These are phyloP conservation scores for Periophthalmus modestus DNA, from an alignment of 2,113 vertebrate genomes.

Conservation along the genomic window DNA sequence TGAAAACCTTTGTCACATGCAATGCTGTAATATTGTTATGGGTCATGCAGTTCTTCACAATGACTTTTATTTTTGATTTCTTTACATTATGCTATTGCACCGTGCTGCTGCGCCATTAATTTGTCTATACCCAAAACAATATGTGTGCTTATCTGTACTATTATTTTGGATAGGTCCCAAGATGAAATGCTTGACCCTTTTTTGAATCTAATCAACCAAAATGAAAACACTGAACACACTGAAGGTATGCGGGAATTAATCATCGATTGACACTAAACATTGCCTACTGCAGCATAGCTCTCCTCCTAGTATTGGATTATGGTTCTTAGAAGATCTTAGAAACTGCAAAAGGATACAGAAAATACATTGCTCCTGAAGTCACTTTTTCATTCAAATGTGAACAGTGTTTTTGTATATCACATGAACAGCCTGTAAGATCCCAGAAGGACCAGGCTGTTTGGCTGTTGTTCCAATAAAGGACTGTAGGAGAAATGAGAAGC, in stretches of 20 bases:
- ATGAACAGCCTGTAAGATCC: not conserved
- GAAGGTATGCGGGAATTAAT: not conserved
- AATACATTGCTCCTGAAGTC: not conserved
- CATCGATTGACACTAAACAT: not conserved
- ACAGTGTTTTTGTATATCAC: not conserved
- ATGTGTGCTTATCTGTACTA: not conserved
- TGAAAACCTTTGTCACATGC: not conserved
- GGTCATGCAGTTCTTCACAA: not conserved
- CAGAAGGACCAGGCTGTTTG: not conserved
- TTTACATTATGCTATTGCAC: not conserved
- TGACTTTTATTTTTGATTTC: not conserved
- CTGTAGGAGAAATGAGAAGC: not conserved
- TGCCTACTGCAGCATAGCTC: not conserved
- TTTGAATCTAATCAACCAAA: not conserved
- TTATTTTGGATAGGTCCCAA: not conserved
- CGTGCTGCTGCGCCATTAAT: not conserved
- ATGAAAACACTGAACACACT: constrained; percentile 4
- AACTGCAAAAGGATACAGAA: not conserved
- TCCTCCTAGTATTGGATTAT: not conserved
- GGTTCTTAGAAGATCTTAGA: not conserved
- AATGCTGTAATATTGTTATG: not conserved
- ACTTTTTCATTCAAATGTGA: not conserved
- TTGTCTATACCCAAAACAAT: not conserved
- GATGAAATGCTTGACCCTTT: not conserved
- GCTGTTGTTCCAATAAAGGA: not conserved